Evolutionary conservation across 2,888 invertebrate genomes (phyloP), one percentile per base, ranked within the genome.

Genomic region (Ectobius pallidus): DNA sequence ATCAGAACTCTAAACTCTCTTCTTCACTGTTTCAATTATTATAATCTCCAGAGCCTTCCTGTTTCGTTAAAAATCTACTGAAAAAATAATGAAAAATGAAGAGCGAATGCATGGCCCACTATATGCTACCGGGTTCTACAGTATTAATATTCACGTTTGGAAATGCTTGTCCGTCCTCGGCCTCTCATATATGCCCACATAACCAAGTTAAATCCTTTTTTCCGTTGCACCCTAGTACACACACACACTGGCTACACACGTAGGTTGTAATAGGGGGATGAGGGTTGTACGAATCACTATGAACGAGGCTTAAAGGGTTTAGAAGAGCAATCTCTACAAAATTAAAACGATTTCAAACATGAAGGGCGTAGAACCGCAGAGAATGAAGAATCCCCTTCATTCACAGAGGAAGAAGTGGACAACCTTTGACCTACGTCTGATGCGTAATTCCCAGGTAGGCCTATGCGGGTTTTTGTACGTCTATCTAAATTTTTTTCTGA

Each of bases 311-410:
- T 52, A 52, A 49, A 52, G 52, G 7, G 25, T 11, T 52, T 58
- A 30, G 30, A 58, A 58, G 27, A 30, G 58, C 30, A n/a, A 58
- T 58, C 58, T 58, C 27, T 30, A 30, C 58, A 30, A 58, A 58
- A 58, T 58, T 58, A 58, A 58, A 58, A 58, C 58, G 32, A 58
- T 58, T 58, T 55, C 25, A 22, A 58, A n/a, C 32, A 58, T 58
- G 58, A 58, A 20, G 32, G 18, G 58, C n/a, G 30, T 18, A 1
- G 1, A 22, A 25, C 20, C 6, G 11, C 52, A 2, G 2, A 22
- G 32, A 3, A 58, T 16, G 30, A 30, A 30, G 27, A 27, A 30
- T 58, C 30, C 30, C 11, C 30, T 14, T n/a, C 58, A 30, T 20
- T 16, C 52, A 25, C 25, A 9, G 6, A 39, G 39, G 14, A 3